Base-by-base conservation (phyloP, 2,888 invertebrate species). In the Chymomyza caudatula region DNA sequence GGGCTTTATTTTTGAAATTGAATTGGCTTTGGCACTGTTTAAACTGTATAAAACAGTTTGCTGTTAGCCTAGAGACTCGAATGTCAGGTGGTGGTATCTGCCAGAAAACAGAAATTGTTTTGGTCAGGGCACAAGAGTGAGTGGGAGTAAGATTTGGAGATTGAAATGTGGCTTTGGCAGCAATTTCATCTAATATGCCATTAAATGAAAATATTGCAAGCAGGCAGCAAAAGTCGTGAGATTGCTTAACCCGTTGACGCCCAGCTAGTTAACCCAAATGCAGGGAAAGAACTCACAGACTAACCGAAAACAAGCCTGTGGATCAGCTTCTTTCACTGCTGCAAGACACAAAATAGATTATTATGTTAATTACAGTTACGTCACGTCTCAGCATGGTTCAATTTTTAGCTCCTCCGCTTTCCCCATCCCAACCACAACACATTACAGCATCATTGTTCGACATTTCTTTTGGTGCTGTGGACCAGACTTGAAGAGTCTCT, bases 301-400 rank as follows among this genome's bases (percentile, higher is more conserved):
- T 13, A 20, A 43, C 29, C 3, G 43, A 59, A 67, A 60, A 60
- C 69, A 59, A 59, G 55, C 61, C 65, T 37, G 55, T 55, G 22
- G 25, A n/a, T 15, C 17, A 19, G 74, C 71, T 63, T 60, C 63
- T 71, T 81, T 78, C 66, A 60, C 67, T 63, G 67, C 43, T 63
- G 37, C 29, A 52, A 63, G 63, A 77, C 72, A 63, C 83, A 69
- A 77, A 76, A 79, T 79, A 69, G 80, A 82, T 80, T 80, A 80
- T 80, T 79, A 80, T 77, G 83, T 77, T 80, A 80, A 80, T 82
- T 80, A 80, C 77, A 77, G 83, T 76, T 77, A 79, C 76, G 77
- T 80, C 82, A 72, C 77, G 80, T 75, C 68, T 4, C 5, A 37
- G 11, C 37, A n/a, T 37, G n/a, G 37, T 6, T 37, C 37, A 17